Evolutionary conservation across 2,888 invertebrate genomes (phyloP), one percentile per base, ranked within the genome.

Genomic region (Belgica antarctica): DNA sequence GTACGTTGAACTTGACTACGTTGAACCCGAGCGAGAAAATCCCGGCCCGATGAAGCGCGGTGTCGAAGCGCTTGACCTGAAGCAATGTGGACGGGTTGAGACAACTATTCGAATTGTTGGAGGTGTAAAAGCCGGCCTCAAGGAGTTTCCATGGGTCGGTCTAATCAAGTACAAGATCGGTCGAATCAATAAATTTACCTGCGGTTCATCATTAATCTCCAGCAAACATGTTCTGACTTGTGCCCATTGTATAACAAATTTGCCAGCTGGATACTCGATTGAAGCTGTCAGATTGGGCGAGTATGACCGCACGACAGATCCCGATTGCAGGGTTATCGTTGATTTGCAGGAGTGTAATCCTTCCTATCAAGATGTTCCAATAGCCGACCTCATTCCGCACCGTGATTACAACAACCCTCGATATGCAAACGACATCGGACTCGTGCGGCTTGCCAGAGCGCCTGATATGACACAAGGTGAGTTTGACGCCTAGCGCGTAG

Each of bases 81-180:
- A 70, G 17, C 72, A 73, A 0, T 84, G 84, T 72, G 83, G 83
- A 0, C 75, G 76, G 0, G 65, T 80, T 1, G 46, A 59, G n/a
- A 75, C 75, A 5, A 72, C 76, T 3, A 74, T 76, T 25, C 79
- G 79, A 72, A 82, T 85, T 62, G 75, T 81, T 8, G 78, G 80
- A 19, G 84, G 84, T 0, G 76, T 79, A 46, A 77, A 78, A 71
- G 81, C 83, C 0, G 75, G 75, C 0, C 73, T 83, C 5, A 78
- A 80, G 28, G 82, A 84, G 31, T 83, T 78, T 73, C 84, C 84
- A 0, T 85, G 84, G 84, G 83, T 84, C 83, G 83, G 81, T 0
- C 75, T 84, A 7, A 74, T 84, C 22, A 80, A 79, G 1, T 85
- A 83, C n/a, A 24, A 27, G n/a, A 5, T 41, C 27, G 41, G 61